Base-by-base conservation (phyloP, 2,113 vertebrate genomes). In the Percopsis transmontana region DNA sequence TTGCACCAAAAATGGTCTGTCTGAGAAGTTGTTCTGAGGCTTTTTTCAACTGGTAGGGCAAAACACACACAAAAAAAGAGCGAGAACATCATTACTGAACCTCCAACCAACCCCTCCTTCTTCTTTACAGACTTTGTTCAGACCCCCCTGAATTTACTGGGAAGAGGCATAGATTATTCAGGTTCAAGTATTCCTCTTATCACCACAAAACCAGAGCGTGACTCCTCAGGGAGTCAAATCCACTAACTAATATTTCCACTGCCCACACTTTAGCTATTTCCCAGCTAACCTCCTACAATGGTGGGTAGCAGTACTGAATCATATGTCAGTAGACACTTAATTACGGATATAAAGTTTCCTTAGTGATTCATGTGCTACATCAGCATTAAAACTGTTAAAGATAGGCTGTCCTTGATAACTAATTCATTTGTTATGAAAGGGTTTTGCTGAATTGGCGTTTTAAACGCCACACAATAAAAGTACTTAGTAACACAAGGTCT, bases 161-260 rank as follows among this genome's bases (percentile, higher is more conserved):
- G 20, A 54, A 41, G 55, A 60, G 73, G 75, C 77, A 77, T 27
- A 18, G 50, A 82, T 85, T 82, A 87, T 67, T 86, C 83, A 80
- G 58, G 59, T 56, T 62, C 27, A 61, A 68, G 62, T 58, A 1
- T 1, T n/a, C 12, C 40, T 27, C 55, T 77, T 58, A 82, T 62
- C 23, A 39, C 47, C 50, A 33, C 66, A 56, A 39, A 78, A 62
- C 40, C 58, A 55, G 0, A 51, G 18, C 2, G 5, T 4, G 27
- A 33, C 61, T 62, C 61, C 69, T 23, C 14, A 38, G 62, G 55
- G 67, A 75, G 65, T 69, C 68, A 13, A n/a, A 59, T 56, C 18
- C 19, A 47, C 76, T 80, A 78, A 83, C 68, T 79, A 76, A 85
- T 72, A 14, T 14, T 61, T 81, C 58, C 5, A 13, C 66, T 76